Conservation (phyloP, 2,888 invertebrate genomes). For the Dexiosoma caninum region DNA sequence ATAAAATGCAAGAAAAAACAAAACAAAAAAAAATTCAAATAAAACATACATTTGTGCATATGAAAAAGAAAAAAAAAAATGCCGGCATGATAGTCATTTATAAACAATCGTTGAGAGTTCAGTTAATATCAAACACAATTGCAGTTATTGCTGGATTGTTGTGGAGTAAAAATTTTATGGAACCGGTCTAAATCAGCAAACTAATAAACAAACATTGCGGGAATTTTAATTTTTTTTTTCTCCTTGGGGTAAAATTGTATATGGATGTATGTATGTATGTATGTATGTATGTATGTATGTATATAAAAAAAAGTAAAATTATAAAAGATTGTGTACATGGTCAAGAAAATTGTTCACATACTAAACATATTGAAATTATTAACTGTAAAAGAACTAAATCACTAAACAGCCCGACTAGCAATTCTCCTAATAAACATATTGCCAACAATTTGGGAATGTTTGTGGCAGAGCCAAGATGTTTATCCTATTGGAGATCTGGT, state of each 20-base stretch:
- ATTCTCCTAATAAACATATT: too few species aligned
- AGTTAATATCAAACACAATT: slow-evolving; percentile 43
- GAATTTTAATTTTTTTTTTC: slow-evolving; percentile 43
- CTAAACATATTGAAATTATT: slow-evolving; percentile 33
- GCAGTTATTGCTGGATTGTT: slow-evolving; percentile 40
- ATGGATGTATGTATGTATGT: too few species aligned
- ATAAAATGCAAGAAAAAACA: slow-evolving; percentile 2
- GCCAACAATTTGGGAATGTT: too few species aligned
- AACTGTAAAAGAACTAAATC: slow-evolving; percentile 19
- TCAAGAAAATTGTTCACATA: slow-evolving; percentile 59
- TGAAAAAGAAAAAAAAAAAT: slow-evolving; percentile 36
- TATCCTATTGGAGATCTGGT: too few species aligned
- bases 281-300: too few species aligned
- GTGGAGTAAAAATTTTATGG: slow-evolving; percentile 38
- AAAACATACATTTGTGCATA: slow-evolving; percentile 13
- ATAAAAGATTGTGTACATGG: slow-evolving; percentile 40
- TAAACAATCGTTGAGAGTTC: slow-evolving; percentile 51
- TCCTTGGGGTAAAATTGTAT: slow-evolving; percentile 29
- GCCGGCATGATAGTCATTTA: slow-evolving; percentile 63
- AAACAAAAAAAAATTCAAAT: background rate
- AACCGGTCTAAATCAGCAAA: slow-evolving; percentile 56
- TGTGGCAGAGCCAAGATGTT: too few species aligned
- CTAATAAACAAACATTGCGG: slow-evolving; percentile 59
- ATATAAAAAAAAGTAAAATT: slow-evolving; percentile 5
- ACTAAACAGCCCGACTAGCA: too few species aligned